These are phyloP conservation scores for Helicoverpa armigera DNA, from an alignment of 1,140 invertebrate species.

Conservation along the genomic window DNA sequence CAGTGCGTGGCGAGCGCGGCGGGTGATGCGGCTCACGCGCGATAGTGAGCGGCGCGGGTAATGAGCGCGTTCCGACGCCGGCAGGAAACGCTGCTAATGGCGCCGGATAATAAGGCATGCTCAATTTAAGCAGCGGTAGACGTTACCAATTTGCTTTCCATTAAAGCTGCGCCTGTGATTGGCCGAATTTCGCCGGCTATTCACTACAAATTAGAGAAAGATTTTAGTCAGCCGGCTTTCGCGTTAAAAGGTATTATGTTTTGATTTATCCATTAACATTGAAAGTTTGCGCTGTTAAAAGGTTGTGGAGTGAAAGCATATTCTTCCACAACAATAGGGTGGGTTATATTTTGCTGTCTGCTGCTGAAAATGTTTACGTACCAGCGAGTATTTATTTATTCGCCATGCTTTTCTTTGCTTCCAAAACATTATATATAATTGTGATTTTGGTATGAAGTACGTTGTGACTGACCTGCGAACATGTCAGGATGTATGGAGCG, in stretches of 20 bases:
- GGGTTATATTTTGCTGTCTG: too few relatives aligned
- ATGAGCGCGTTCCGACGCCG: conserved; percentile 54
- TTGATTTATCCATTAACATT: conserved; percentile 34
- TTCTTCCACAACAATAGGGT: too few relatives aligned
- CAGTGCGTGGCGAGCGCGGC: conserved; percentile 8
- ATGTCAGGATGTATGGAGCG: conserved; percentile 90
- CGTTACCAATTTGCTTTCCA: conserved; percentile 50
- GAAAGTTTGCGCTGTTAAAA: background rate
- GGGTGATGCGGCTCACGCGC: conserved; percentile 36
- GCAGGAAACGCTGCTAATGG: conserved; percentile 50
- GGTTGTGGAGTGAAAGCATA: too few relatives aligned
- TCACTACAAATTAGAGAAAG: conserved; percentile 36
- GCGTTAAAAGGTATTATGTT: conserved; percentile 14
- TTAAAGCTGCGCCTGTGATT: conserved; percentile 50
- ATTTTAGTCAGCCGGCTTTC: conserved; percentile 11
- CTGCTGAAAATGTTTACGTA: too few relatives aligned
- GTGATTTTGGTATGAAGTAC: background rate
- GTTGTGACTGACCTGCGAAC: conserved; percentile 88
- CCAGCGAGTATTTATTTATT: too few relatives aligned
- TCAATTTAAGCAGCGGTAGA: conserved; percentile 49
- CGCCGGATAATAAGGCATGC: conserved; percentile 50
- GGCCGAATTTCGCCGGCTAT: conserved; percentile 43
- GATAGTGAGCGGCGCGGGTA: conserved; percentile 41
- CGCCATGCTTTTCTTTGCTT: too few relatives aligned
- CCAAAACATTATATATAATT: too few relatives aligned